Evolutionary conservation across 1,140 invertebrate species (phyloP), one percentile per base, ranked within the genome.

Genomic region (Aradophagus sp.): DNA sequence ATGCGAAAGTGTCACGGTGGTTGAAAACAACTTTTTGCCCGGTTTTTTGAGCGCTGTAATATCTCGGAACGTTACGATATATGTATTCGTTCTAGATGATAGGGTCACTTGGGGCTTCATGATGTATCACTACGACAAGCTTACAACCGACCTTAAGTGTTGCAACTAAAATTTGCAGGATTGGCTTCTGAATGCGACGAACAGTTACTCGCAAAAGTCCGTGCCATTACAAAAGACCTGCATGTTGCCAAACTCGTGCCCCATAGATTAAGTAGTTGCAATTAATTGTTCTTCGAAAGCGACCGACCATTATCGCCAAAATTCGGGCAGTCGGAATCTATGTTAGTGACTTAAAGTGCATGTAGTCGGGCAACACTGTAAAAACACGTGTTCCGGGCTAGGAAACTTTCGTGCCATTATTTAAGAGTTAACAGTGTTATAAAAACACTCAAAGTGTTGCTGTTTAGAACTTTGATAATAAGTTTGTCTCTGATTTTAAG

Each of bases 251-350:
- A 50, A 50, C 45, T 36, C 12, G 16, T 26, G 4, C 12, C 4
- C 14, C 20, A n/a, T 23, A 36, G 20, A 50, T 50, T 50, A 50
- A 36, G 34, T 10, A 26, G 2, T 26, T 13, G 31, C 34, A 36
- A 36, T 50, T 50, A 50, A 36, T 31, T 50, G 45, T 23, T 50
- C 32, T 50, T 36, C 19, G 45, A 36, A 36, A 26, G 32, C 45
- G 10, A 1, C 15, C 16, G 13, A n/a, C 19, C 19, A 36, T 50
- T 50, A 50, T 36, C 23, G 15, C 41, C 8, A 14, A 44, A 35
- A 47, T 16, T 45, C 26, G 29, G 6, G 1, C 12, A 42, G n/a
- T 6, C 29, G 5, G n/a, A 31, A 31, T 31, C 29, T 31, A 31
- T 11, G 5, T 31, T 6, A 31, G 3, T 8, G 29, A 31, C 29